These are phyloP conservation scores for Chironomus tentans DNA, from an alignment of 2,888 invertebrate genomes.

Conservation along the genomic window DNA sequence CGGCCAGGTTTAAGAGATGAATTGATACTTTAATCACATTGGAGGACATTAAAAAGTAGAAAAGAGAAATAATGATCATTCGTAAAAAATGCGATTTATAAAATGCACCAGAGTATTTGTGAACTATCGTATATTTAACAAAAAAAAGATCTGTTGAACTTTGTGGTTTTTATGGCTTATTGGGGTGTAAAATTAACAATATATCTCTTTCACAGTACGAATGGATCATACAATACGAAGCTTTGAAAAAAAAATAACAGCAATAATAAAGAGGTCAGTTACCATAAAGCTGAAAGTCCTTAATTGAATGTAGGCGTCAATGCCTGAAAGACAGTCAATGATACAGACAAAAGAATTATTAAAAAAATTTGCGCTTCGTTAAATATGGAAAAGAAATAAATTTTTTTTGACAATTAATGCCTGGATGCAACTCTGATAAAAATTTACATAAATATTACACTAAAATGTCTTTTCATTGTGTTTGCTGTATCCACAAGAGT, in stretches of 20 bases:
- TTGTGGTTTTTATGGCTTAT: conserved; percentile 14
- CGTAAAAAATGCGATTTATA: too few species aligned
- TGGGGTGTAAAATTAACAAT: conserved; percentile 1
- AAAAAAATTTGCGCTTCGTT: too few species aligned
- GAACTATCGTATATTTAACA: neutral
- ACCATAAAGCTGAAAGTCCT: neutral
- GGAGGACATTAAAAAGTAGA: neutral
- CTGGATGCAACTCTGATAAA: too few species aligned
- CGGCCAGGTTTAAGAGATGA: neutral
- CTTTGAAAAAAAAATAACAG: neutral
- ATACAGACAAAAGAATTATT: neutral
- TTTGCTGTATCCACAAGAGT: too few species aligned
- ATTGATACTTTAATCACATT: neutral
- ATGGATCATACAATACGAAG: too few species aligned
- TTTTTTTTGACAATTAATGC: too few species aligned
- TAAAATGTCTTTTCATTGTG: too few species aligned
- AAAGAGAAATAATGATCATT: too few species aligned
- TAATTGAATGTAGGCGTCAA: conserved; percentile 22
- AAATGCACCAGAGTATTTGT: too few species aligned
- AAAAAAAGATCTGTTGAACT: neutral
- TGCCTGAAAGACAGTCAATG: neutral
- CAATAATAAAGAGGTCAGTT: conserved; percentile 11
- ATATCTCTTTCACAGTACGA: too few species aligned
- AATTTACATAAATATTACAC: too few species aligned
- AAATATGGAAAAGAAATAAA: too few species aligned